Percentiles rank a stretch among this genome's conserved stretches.
These are phyloP conservation scores for Drosophila mayri DNA, from an alignment of 1,140 invertebrate genomes.

Conservation along the genomic window DNA sequence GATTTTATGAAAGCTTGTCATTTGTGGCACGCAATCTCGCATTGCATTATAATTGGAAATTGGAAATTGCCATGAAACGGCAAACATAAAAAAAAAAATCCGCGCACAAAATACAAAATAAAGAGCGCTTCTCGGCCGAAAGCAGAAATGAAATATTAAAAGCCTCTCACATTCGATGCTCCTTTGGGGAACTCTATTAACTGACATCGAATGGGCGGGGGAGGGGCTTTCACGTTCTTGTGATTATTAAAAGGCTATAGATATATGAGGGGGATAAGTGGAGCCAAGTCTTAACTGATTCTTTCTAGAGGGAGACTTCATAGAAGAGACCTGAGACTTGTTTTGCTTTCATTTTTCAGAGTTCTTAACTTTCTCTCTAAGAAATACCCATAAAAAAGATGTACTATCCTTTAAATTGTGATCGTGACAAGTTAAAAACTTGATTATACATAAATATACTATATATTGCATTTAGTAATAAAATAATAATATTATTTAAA, in stretches of 20 bases:
- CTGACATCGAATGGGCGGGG: not conserved
- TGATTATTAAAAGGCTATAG: not conserved
- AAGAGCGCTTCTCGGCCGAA: no score
- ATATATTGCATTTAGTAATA: no score
- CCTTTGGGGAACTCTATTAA: conserved; percentile 11
- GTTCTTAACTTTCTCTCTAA: no score
- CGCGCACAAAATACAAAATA: conserved; percentile 4
- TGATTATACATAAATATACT: no score
- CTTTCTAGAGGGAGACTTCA: no score
- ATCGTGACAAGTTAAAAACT: no score
- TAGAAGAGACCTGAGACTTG: no score
- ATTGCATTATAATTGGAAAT: conserved; percentile 80
- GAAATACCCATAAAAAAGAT: no score
- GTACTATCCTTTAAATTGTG: no score
- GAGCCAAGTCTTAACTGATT: not conserved
- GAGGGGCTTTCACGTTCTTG: not conserved
- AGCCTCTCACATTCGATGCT: not conserved
- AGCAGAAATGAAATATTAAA: conserved; percentile 12
- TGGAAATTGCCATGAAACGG: conserved; percentile 70
- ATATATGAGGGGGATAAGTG: not conserved
- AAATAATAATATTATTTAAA: no score
- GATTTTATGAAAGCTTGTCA: conserved; percentile 79
- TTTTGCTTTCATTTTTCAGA: no score
- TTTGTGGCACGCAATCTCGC: conserved; percentile 78
- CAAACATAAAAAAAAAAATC: conserved; percentile 7